Percentiles rank a stretch among this genome's conserved stretches.
Evolutionary conservation across 2,888 invertebrate genomes (phyloP).

Genomic region (Podotricha telesiphe): DNA sequence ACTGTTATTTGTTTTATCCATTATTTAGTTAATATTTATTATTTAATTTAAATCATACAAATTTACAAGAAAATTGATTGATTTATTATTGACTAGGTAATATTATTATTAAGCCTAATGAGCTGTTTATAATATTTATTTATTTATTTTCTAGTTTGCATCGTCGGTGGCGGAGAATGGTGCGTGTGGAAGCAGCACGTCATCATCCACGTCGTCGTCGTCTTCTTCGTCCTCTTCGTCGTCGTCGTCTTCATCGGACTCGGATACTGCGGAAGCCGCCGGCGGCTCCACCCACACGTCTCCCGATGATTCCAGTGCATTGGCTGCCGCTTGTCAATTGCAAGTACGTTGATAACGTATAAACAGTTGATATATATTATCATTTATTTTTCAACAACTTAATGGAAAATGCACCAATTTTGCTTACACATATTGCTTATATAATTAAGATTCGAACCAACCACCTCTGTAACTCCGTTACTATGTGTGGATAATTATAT

Average conservation of each 20-base stretch:
- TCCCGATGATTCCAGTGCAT: constrained; percentile 80
- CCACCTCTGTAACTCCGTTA: background rate
- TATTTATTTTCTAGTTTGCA: constrained; percentile 62
- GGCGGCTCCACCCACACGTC: constrained; percentile 70
- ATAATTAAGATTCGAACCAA: background rate
- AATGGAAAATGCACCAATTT: too few relatives aligned
- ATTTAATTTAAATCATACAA: too few relatives aligned
- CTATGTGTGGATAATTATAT: background rate
- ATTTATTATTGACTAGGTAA: too few relatives aligned
- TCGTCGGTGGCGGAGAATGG: constrained; percentile 68
- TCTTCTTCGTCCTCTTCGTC: constrained; percentile 78
- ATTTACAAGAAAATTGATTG: too few relatives aligned
- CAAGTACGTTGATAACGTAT: constrained; percentile 63
- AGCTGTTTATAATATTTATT: background rate
- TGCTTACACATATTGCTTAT: too few relatives aligned
- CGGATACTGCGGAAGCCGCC: constrained; percentile 74
- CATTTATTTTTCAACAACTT: background rate
- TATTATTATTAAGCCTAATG: background rate
- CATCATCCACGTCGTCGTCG: constrained; percentile 72
- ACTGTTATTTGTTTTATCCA: constrained; percentile 4
- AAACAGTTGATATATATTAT: background rate
- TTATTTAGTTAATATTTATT: background rate
- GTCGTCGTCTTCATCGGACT: constrained; percentile 76
- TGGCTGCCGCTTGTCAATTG: constrained; percentile 82
- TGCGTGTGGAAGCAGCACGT: constrained; percentile 73